Conservation (phyloP, 2,888 invertebrate genomes). For the Neocrepidodera transversa region DNA sequence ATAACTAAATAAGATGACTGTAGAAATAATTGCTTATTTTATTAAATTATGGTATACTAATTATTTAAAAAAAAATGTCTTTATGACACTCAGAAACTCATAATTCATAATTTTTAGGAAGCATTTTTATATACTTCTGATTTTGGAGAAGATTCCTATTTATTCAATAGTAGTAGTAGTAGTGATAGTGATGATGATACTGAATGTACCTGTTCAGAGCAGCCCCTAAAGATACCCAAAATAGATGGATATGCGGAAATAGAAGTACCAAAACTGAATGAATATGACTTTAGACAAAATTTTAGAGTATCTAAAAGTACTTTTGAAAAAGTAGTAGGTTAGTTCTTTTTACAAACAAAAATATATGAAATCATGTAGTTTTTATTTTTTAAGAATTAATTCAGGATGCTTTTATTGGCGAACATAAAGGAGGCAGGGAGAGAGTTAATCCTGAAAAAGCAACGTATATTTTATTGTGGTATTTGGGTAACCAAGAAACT, state of each 20-base stretch:
- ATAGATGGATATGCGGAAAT: conserved; percentile 29
- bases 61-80: too few relatives aligned
- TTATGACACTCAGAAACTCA: too few relatives aligned
- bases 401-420: conserved; percentile 23
- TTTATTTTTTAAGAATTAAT: conserved; percentile 26
- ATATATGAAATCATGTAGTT: background rate
- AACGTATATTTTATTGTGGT: conserved; percentile 34
- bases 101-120: conserved; percentile 29
- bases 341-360: background rate
- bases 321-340: conserved; percentile 30
- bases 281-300: conserved; percentile 28
- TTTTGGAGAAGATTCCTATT: conserved; percentile 31
- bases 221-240: conserved; percentile 5
- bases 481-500: conserved; percentile 33
- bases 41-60: too few relatives aligned
- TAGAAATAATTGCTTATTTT: too few relatives aligned
- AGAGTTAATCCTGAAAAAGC: conserved; percentile 33
- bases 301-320: conserved; percentile 34
- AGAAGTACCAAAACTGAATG: conserved; percentile 23
- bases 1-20: too few relatives aligned
- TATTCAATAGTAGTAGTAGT: conserved; percentile 33
- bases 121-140: conserved; percentile 33
- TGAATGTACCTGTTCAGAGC: conserved; percentile 26
- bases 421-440: conserved; percentile 31
- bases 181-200: conserved; percentile 29